A percentile compares a stretch with the other conserved stretches of the same genome.
Evolutionary conservation across 2,113 vertebrate genomes (phyloP).

Genomic region (Pomatostomus ruficeps): DNA sequence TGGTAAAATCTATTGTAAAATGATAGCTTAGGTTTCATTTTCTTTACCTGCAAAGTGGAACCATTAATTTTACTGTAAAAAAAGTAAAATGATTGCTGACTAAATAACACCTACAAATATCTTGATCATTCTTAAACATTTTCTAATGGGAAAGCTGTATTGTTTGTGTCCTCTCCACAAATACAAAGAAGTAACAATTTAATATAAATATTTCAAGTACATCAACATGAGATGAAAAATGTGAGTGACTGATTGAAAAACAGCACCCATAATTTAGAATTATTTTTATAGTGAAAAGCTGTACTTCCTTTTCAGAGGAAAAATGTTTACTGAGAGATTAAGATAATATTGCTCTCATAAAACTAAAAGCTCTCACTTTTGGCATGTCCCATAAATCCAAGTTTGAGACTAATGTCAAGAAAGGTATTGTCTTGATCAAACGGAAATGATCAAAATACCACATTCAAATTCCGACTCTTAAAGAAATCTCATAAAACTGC

Average conservation of each 20-base stretch:
- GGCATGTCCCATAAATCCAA: neutral
- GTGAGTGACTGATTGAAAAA: neutral
- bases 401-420: neutral
- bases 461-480: neutral
- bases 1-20: neutral
- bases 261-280: neutral
- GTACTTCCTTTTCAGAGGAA: neutral
- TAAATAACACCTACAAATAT: neutral
- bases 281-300: neutral
- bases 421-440: neutral
- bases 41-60: neutral
- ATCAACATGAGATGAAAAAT: neutral
- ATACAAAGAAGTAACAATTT: neutral
- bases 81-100: neutral
- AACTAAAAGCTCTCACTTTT: neutral
- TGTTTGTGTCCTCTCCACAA: neutral
- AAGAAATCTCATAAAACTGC: neutral
- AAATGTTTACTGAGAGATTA: neutral
- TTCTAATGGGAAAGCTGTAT: neutral
- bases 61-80: slow-evolving; percentile 12
- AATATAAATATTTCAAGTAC: neutral
- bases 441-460: neutral
- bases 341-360: neutral
- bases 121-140: neutral
- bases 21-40: neutral